Evolutionary conservation across 2,888 invertebrate genomes (phyloP), one percentile per base, ranked within the genome.

Genomic region (Brachyptera risi): DNA sequence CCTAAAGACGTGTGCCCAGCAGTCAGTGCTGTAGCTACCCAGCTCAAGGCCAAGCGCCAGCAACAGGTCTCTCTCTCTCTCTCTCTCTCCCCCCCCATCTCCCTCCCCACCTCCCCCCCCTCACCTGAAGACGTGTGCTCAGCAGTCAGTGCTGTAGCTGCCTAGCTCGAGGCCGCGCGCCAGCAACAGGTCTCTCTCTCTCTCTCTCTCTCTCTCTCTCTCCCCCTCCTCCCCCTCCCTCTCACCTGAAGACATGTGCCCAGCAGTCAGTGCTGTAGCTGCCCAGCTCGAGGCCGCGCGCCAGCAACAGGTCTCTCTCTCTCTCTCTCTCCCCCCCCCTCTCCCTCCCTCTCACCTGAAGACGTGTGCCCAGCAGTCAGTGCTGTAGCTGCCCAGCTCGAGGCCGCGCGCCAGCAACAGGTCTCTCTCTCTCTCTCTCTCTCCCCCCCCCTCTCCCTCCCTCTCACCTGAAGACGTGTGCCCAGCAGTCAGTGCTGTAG

Each of bases 401-500:
- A 97, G 79, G 66, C 91, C 92, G 63, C 88, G 83, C 74, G 86
- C 87, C 61, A 97, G 81, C 23, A 97, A 82, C 17, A 96, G 91
- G 73, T 97, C 96, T n/a, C n/a, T n/a, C n/a, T n/a, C n/a, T n/a
- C n/a, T n/a, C n/a, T n/a, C n/a, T n/a, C n/a, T n/a, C n/a, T n/a
- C n/a, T n/a, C n/a, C n/a, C n/a, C n/a, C n/a, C n/a, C n/a, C n/a
- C n/a, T n/a, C n/a, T n/a, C n/a, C n/a, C n/a, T n/a, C n/a, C n/a
- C n/a, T n/a, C 71, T 68, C 69, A 80, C 69, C 90, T 87, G 73
- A 98, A 94, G 63, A 97, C 92, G 72, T 97, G 95, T 65, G 91
- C 90, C 97, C 97, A 97, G 70, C 96, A 96, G 67, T 93, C 92
- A 17, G 92, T 83, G 24, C 95, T 92, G 71, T 95, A 94, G 38